Evolutionary conservation across 30 jellyfish, hydroid and myxozoan genomes (phyloP), one percentile per base, ranked within the genome.

Genomic region (Cassiopea xamachana): DNA sequence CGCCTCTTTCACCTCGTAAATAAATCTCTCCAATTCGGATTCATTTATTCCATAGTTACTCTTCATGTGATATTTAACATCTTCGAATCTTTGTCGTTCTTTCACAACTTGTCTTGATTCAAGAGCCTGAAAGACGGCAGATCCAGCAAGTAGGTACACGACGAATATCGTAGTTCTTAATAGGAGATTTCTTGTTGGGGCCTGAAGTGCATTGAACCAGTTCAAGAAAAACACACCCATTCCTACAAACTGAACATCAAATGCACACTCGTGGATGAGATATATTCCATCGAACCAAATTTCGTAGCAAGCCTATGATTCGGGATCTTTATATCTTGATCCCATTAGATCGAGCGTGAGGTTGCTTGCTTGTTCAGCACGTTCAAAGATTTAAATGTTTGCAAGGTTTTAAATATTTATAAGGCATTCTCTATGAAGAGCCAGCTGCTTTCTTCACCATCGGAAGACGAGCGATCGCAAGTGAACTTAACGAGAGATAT

Each of bases 191-290:
- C 94, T 85, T 14, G 98, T 94, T 12, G 98, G 98, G 39, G 97
- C 98, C 76, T 90, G 95, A 48, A 94, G 84, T 44, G 95, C 87
- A 69, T 87, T 78, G 69, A 94, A 80, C 98, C 98, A 94, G 81
- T 94, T 94, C 85, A 94, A 60, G 82, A 94, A 94, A 73, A 94
- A 94, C 5, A 94, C 98, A 16, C 98, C 98, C 98, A 94, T 94
- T 82, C 81, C 87, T 68, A 70, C 75, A 17, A 78, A 7, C 71
- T 80, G 19, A 16, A 7, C 18, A 27, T 17, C 48, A 58, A 74
- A 9, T 46, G 46, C 60, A 16, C 74, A 43, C 27, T 18, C 84
- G 19, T 62, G 4, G 13, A 7, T 15, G 60, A 12, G 74, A 77
- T 4, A n/a, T 78, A 76, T 64, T 62, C 87, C 80, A 68, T 71